phyloP scores from a whole-genome alignment of 2,888 invertebrate species.

The Eustalomyia histrio region DNA sequence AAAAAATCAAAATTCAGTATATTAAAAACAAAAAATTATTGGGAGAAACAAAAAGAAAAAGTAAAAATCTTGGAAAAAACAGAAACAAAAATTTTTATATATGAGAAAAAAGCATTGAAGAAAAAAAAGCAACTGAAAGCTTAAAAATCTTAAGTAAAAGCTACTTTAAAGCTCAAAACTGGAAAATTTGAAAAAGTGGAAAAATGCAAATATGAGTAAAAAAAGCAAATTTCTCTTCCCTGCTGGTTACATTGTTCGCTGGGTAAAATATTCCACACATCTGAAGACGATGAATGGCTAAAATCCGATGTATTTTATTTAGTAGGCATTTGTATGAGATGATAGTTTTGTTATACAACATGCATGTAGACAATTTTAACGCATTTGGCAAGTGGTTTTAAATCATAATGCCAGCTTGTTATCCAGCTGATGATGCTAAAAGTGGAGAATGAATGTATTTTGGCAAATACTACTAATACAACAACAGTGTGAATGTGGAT shows the following conservation, averaged over 20 bases:
- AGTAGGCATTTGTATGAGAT: constrained; percentile 8
- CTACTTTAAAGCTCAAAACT: too few species aligned
- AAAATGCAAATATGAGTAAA: too few species aligned
- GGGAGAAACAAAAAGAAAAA: too few species aligned
- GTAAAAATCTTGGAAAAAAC: too few species aligned
- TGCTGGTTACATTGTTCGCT: not conserved
- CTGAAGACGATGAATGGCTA: not conserved
- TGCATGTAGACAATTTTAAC: constrained; percentile 59
- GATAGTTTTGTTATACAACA: constrained; percentile 36
- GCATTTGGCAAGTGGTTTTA: constrained; percentile 66
- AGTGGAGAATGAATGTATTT: constrained; percentile 6
- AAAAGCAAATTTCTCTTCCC: too few species aligned
- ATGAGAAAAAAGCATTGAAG: too few species aligned
- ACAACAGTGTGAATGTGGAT: constrained; percentile 47
- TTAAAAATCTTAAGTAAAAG: too few species aligned
- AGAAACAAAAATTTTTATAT: too few species aligned
- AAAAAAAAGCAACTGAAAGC: too few species aligned
- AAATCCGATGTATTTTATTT: not conserved
- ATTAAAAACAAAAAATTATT: too few species aligned
- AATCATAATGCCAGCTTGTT: constrained; percentile 64
- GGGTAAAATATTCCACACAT: not conserved
- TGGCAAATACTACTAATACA: not conserved
- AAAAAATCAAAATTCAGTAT: too few species aligned
- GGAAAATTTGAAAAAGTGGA: too few species aligned
- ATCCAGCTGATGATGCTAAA: constrained; percentile 58